Evolutionary conservation across 2,113 vertebrate genomes (phyloP), one percentile per base, ranked within the genome.

Genomic region (Cololabis saira): DNA sequence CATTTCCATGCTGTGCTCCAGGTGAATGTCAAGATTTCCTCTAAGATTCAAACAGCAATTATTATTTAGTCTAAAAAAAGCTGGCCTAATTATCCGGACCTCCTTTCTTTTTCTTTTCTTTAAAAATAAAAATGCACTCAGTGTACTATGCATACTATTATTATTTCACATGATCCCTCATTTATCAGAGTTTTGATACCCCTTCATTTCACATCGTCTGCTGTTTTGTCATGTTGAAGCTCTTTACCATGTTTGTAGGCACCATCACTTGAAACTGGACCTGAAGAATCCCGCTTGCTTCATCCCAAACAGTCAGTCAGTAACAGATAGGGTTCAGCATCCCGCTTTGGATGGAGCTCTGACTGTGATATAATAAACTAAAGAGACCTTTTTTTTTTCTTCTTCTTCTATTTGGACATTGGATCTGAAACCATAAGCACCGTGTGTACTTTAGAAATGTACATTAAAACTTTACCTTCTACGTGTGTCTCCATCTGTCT

Each of bases 401-500:
- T 37, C 10, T 37, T 37, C 8, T 30, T 30, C 8, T 30, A n/a
- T n/a, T 27, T 27, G 24, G 33, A 37, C 55, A 48, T 40, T 18
- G 61, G 45, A 44, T 74, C 58, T 76, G 18, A 42, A 16, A 71
- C 15, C 3, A 5, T 37, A 24, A 70, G 69, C 53, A 55, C 49
- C 27, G 48, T 50, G 58, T 33, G 56, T 44, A 45, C 56, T 58
- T 65, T 1, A 19, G 15, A 27, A 62, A 47, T 19, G 9, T 37
- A 24, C 12, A 47, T 75, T 44, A 52, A 81, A 67, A 51, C 4
- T 3, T 74, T 74, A 27, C 72, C 69, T 43, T 77, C 27, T 37
- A 69, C 69, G 56, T 80, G 56, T 80, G 49, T 76, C 65, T 80
- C 54, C 74, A 61, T 61, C 49, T 79, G 67, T 69, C 65, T 80